Conservation (phyloP, 2,113 vertebrate genomes). For the Synchiropus splendidus region DNA sequence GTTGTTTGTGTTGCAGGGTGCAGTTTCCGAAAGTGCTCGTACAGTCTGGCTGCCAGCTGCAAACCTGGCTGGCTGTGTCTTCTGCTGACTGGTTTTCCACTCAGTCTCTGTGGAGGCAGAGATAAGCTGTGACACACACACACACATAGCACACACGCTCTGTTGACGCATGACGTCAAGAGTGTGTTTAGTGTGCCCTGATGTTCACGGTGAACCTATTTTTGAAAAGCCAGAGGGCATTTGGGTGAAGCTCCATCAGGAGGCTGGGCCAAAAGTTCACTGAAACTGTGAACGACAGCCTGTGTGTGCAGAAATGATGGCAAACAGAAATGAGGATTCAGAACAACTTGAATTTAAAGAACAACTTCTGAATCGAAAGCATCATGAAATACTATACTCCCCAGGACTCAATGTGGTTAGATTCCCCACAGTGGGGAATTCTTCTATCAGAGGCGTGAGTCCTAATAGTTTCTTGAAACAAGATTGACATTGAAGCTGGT, state of each 20-base stretch:
- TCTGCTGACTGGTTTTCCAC: conserved; percentile 50
- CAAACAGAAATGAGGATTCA: no score
- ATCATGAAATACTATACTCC: no score
- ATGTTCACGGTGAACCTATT: conserved; percentile 44
- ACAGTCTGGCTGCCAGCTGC: conserved; percentile 37
- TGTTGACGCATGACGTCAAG: conserved; percentile 40
- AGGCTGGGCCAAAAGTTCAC: conserved; percentile 45
- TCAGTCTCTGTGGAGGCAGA: conserved; percentile 42
- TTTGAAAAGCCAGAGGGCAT: conserved; percentile 38
- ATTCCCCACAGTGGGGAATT: no score
- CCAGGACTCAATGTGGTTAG: no score
- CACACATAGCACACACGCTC: neutral
- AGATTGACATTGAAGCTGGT: no score
- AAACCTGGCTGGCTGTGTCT: conserved; percentile 37
- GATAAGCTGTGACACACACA: conserved; percentile 44
- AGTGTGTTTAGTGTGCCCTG: conserved; percentile 27
- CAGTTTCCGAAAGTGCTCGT: conserved; percentile 39
- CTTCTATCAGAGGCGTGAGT: no score
- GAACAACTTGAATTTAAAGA: no score
- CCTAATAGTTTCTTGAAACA: no score
- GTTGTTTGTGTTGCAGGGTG: conserved; percentile 55
- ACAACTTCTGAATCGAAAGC: no score
- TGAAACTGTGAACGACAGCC: conserved; percentile 8
- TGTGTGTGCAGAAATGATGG: no score
- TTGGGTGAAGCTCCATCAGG: conserved; percentile 36